Evolutionary conservation across 2,113 vertebrate genomes (phyloP).

Genomic region (Daubentonia madagascariensis): DNA sequence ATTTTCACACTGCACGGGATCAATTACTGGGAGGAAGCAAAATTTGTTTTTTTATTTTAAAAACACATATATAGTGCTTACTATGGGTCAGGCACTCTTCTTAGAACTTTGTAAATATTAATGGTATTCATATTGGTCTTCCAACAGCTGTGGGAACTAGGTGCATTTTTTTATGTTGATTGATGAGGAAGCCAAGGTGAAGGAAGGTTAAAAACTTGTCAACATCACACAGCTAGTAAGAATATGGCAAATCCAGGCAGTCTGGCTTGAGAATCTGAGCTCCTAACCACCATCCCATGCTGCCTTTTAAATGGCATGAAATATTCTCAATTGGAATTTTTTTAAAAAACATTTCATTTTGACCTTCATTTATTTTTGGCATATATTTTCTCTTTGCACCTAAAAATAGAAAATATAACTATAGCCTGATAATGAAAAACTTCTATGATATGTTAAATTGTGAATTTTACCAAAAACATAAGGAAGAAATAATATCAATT

Average conservation of each 20-base stretch:
- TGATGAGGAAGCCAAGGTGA: background rate
- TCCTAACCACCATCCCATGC: background rate
- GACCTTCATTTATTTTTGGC: background rate
- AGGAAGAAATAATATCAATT: background rate
- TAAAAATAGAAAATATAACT: constrained; percentile 34
- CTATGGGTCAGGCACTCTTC: background rate
- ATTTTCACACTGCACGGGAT: background rate
- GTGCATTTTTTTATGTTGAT: too few species aligned
- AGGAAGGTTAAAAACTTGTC: background rate
- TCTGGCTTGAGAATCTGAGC: background rate
- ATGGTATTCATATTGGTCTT: background rate
- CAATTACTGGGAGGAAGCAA: background rate
- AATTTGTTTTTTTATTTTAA: background rate
- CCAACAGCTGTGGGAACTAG: background rate
- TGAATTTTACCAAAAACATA: background rate
- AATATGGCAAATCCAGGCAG: background rate
- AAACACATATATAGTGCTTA: background rate
- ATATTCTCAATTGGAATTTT: background rate
- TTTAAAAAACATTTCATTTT: background rate
- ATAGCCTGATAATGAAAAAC: background rate
- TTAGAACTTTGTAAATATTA: background rate
- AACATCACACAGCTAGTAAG: background rate
- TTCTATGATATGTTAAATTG: background rate
- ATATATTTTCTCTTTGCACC: background rate
- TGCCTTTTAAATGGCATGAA: background rate